A percentile compares a stretch with the other conserved stretches of the same genome.
phyloP scores from a whole-genome alignment of 1,140 invertebrate species.

The Heliconius hewitsoni region DNA sequence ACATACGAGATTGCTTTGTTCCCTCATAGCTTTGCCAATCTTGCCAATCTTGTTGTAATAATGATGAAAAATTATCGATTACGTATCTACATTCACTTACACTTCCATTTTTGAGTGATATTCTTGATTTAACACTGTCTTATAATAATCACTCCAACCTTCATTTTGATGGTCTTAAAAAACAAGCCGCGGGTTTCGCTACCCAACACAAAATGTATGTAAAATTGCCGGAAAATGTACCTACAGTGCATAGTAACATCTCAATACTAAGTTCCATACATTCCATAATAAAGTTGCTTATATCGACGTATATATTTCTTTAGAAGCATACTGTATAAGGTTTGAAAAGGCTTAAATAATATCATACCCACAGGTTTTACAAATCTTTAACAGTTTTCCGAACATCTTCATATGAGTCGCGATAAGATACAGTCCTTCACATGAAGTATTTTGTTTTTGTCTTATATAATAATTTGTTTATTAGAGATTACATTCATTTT shows the following conservation, averaged over 20 bases:
- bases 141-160: too few relatives aligned
- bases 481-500: too few relatives aligned
- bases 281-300: background rate
- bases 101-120: too few relatives aligned
- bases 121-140: too few relatives aligned
- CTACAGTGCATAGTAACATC: background rate
- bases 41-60: too few relatives aligned
- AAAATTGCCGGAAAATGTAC: background rate
- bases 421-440: slow-evolving; percentile 41
- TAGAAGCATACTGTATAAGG: background rate
- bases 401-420: slow-evolving; percentile 2
- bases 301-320: background rate
- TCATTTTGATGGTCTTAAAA: too few relatives aligned
- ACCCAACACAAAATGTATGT: too few relatives aligned
- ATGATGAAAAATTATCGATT: too few relatives aligned
- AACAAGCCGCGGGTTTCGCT: too few relatives aligned
- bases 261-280: background rate
- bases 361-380: background rate
- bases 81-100: too few relatives aligned
- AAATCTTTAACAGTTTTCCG: background rate
- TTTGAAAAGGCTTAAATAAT: slow-evolving; percentile 1
- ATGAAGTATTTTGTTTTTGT: slow-evolving; percentile 44
- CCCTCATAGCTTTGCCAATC: too few relatives aligned
- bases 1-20: too few relatives aligned
- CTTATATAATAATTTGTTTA: slow-evolving; percentile 6